Base-by-base conservation (phyloP, 1,140 invertebrate genomes). In the Pollicipes pollicipes region DNA sequence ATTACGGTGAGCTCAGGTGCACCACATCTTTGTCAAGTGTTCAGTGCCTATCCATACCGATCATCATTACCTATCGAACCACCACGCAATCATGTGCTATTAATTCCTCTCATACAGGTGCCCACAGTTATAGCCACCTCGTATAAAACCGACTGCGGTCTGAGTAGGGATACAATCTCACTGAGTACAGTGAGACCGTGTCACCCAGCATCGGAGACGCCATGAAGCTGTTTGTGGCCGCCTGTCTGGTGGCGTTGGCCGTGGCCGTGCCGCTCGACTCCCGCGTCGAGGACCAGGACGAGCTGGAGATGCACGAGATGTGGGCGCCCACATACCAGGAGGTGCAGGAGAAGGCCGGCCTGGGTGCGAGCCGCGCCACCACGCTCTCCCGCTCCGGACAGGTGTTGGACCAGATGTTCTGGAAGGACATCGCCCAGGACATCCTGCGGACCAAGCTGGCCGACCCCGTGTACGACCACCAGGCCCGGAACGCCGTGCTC, bases 251-350 rank as follows among this genome's bases (percentile, higher is more conserved):
- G 64, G 64, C 64, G n/a, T 8, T 28, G 64, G 64, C 64, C 64
- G 64, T 29, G 64, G 64, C 64, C 64, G 64, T 66, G 64, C 64
- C 64, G n/a, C 64, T 66, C 3, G 64, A 66, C 64, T 66, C 64
- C 28, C 64, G 64, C 24, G 64, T 66, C 17, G n/a, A n/a, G n/a
- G 64, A 66, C 28, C 27, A 66, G 64, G 64, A 66, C n/a, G 64
- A 66, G 64, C 28, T 66, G 64, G 64, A 66, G 64, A 66, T 66
- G 64, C 64, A 66, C 64, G 64, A 66, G 27, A 66, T 66, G 64
- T 21, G 26, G 10, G 64, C 64, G 64, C 64, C 64, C 64, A 29
- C n/a, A 21, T 66, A 66, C 64, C 64, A 29, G n/a, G 64, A 66
- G 28, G 64, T 66, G 64, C 64, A 66, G n/a, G n/a, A n/a, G n/a